Base-by-base conservation (phyloP, 1,140 invertebrate genomes). In the Scaptomyza pallida region DNA sequence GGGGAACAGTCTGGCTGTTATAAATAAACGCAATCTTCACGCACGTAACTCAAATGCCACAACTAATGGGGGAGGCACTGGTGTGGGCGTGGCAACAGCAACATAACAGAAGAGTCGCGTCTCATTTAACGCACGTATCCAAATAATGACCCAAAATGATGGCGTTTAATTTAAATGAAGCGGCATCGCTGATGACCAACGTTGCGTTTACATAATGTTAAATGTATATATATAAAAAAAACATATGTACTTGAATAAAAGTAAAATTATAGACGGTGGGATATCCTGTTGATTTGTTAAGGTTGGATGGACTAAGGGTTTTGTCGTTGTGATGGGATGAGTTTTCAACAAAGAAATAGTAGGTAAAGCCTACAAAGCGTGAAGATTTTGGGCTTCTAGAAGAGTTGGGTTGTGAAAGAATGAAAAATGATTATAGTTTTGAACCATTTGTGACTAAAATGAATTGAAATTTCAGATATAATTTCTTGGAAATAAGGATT, bases 101-200 rank as follows among this genome's bases (percentile, higher is more conserved):
- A 40, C 19, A 19, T 1, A n/a, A 37, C 33, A 12, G 33, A 37
- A 37, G 54, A 61, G 82, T 76, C 80, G 82, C 82, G 83, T 88
- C 82, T 88, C 82, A 88, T 88, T 88, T 88, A 88, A 68, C 82
- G 78, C 82, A 88, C 82, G 82, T 88, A 88, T 62, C 78, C 81
- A 88, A 89, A 88, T 89, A 88, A 88, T 88, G 82, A 89, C 83
- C 78, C 83, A 54, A 89, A 89, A 88, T 88, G 79, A 82, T 86
- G 72, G 78, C 72, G 47, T 76, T 78, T 77, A 74, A 77, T 77
- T 77, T 60, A 77, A 77, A 77, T 77, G 75, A 74, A 69, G 69
- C 62, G 43, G 48, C 61, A 45, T 37, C 17, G 52, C 54, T 80
- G 72, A 80, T 86, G 80, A 75, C 73, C 81, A 70, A 56, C 59